Conservation (phyloP, 2,113 vertebrate species). For the Crotalus tigris region DNA sequence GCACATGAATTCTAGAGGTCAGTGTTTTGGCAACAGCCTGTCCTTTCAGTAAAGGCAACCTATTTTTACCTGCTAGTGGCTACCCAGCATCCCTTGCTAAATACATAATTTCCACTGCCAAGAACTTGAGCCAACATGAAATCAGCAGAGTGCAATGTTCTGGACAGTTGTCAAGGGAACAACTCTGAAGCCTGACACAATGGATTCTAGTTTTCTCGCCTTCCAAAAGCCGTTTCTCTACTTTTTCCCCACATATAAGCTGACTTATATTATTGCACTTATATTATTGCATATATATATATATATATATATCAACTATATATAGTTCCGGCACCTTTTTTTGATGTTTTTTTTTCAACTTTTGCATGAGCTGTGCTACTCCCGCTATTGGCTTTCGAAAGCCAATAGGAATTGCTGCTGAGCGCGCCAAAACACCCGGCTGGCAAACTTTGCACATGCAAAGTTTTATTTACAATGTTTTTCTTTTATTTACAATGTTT, state of each 20-base stretch:
- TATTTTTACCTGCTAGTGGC: background rate
- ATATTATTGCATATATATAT: too few species aligned
- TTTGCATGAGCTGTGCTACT: too few species aligned
- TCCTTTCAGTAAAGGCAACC: background rate
- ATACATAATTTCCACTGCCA: background rate
- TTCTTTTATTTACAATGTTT: too few species aligned
- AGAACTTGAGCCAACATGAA: background rate
- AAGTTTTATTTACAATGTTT: too few species aligned
- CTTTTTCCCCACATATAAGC: background rate
- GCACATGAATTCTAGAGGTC: background rate
- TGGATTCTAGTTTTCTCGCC: background rate
- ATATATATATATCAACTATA: too few species aligned
- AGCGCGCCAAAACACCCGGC: too few species aligned
- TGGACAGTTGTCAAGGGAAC: background rate
- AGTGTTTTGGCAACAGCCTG: background rate
- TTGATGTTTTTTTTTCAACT: too few species aligned
- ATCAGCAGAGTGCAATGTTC: background rate
- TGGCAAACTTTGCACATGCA: too few species aligned
- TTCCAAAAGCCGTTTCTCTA: background rate
- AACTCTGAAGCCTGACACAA: background rate
- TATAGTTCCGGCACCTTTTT: too few species aligned
- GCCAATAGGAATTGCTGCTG: too few species aligned
- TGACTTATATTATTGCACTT: too few species aligned
- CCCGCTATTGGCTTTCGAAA: too few species aligned
- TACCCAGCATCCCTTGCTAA: background rate